Conservation (phyloP, 1,140 invertebrate genomes). For the Camponotus floridanus region DNA sequence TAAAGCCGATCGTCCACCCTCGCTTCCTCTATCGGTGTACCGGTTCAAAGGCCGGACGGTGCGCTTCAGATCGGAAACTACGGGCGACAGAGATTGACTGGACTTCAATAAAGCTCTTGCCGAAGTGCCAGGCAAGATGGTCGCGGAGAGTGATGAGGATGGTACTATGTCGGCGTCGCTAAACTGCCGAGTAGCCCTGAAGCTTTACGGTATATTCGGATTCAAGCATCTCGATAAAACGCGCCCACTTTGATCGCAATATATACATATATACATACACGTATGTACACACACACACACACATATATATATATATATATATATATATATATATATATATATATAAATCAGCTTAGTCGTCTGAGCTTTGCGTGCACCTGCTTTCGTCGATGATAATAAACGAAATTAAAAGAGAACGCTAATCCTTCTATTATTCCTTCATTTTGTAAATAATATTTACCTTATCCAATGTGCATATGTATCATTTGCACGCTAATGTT, state of each 20-base stretch:
- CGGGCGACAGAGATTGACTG: conserved; percentile 78
- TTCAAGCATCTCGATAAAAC: conserved; percentile 70
- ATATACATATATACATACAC: background rate
- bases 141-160: conserved; percentile 66
- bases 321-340: background rate
- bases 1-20: conserved; percentile 72
- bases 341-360: background rate
- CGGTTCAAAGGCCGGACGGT: conserved; percentile 70
- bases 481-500: background rate
- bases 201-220: conserved; percentile 67
- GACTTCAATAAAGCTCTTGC: conserved; percentile 78
- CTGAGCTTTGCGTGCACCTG: background rate
- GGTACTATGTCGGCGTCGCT: conserved; percentile 62
- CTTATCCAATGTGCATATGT: background rate
- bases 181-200: conserved; percentile 60
- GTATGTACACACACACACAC: too few relatives aligned
- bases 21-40: conserved; percentile 31
- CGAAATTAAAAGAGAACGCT: background rate
- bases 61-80: conserved; percentile 71
- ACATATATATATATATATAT: background rate
- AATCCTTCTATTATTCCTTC: too few relatives aligned
- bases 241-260: conserved; percentile 62
- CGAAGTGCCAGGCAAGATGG: conserved; percentile 67
- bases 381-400: background rate
- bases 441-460: background rate